Percentiles rank a stretch among this genome's conserved stretches.
Evolutionary conservation across 2,797 vertebrate genomes (phyloP).

Genomic region (Oreochromis mossambicus): DNA sequence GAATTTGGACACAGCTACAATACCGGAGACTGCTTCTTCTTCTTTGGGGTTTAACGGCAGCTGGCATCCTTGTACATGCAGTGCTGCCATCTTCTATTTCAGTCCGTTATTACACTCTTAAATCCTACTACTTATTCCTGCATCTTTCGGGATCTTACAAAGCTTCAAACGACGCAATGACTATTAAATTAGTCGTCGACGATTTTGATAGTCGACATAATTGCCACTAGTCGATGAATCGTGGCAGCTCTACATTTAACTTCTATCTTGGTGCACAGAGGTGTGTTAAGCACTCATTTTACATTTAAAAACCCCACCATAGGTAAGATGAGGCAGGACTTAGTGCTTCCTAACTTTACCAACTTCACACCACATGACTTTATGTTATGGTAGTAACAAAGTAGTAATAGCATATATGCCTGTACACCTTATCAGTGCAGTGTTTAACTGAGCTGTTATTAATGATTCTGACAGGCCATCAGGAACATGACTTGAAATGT

Average conservation of each 20-base stretch:
- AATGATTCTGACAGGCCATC: not conserved
- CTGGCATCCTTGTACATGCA: too few relatives aligned
- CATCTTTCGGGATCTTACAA: too few relatives aligned
- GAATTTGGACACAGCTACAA: too few relatives aligned
- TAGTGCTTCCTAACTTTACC: not conserved
- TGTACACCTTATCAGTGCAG: not conserved
- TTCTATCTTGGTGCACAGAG: not conserved
- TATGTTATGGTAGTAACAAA: not conserved
- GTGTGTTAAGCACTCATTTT: not conserved
- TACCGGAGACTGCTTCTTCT: too few relatives aligned
- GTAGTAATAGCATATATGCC: not conserved
- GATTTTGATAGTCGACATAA: too few relatives aligned
- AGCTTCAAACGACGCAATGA: too few relatives aligned
- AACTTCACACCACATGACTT: not conserved
- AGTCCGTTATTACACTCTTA: too few relatives aligned
- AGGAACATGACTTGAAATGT: not conserved
- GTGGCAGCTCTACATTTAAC: not conserved
- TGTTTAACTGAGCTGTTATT: not conserved
- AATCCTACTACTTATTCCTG: too few relatives aligned
- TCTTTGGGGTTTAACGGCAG: too few relatives aligned
- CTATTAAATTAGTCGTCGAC: too few relatives aligned
- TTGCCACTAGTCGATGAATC: too few relatives aligned
- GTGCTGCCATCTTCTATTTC: too few relatives aligned
- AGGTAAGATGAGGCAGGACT: not conserved
- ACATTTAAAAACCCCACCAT: not conserved